Evolutionary conservation across 2,113 vertebrate species (phyloP), one percentile per base, ranked within the genome.

Genomic region (Riparia riparia): DNA sequence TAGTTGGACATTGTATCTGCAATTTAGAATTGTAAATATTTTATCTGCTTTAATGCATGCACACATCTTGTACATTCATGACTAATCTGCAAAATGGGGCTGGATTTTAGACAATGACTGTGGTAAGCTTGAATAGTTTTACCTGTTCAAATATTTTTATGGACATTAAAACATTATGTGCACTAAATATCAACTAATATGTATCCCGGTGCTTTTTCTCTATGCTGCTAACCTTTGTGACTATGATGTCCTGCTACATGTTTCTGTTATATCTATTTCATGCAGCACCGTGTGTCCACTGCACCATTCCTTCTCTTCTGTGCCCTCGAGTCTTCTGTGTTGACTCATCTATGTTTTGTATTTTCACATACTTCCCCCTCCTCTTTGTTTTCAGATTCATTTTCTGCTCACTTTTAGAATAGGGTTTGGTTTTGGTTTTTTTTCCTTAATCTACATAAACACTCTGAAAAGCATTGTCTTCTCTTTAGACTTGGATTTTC

Each of bases 1-100:
- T 74, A 41, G 74, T 60, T 77, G 82, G 81, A 76, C 60, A 53
- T 60, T 81, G 56, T 78, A 92, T 71, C 88, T 79, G 77, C 90
- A 94, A 90, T 92, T 93, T 94, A 81, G 93, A 96, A 90, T 79
- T 81, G 90, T 96, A 95, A 96, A 96, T 94, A 96, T 96, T 96
- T 95, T 89, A 96, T 95, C 93, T 93, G 29, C 76, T 92, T 92
- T 93, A 95, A 91, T 95, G 87, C 91, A 85, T 57, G 28, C 29
- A 45, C 74, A 79, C 60, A 58, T 89, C 69, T 84, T 71, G 65
- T 49, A 90, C 56, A 34, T 93, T 90, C 82, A 69, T 86, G 92
- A 74, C 64, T 93, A 41, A 94, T 66, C 53, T 93, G 69, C 71
- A 90, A 76, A 96, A 82, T 66, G 37, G 61, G 42, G 16, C 11